Conservation (phyloP, 37 sponge, comb jelly and placozoan genomes). For the Aplysina aerophoba region DNA sequence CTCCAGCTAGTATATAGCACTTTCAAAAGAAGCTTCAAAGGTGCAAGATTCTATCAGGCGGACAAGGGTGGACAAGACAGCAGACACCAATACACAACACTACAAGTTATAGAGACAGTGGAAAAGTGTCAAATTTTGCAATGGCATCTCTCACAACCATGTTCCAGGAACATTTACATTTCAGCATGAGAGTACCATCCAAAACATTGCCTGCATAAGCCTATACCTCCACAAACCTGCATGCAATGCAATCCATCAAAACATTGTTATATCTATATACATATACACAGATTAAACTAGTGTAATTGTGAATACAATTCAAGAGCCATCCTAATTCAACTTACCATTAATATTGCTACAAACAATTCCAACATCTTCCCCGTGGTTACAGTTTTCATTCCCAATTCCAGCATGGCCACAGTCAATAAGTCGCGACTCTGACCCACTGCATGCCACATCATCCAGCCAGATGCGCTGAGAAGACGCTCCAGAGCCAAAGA, state of each 20-base stretch:
- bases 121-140: no score
- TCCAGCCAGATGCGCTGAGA: slow-evolving; percentile 29
- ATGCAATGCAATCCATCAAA: not conserved
- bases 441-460: not conserved
- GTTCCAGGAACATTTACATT: no score
- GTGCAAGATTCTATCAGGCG: no score
- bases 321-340: not conserved
- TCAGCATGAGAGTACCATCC: no score
- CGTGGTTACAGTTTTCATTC: slow-evolving; percentile 10
- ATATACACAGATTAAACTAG: not conserved
- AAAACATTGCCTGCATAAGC: no score
- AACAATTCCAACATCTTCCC: slow-evolving; percentile 25
- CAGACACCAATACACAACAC: no score
- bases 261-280: not conserved
- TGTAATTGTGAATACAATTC: not conserved
- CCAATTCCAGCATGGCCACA: not conserved
- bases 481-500: not conserved
- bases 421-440: not conserved
- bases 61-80: no score
- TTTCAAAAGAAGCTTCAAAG: no score
- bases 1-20: no score
- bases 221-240: no score
- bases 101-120: no score
- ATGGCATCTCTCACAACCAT: no score
- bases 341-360: not conserved